Evolutionary conservation across 2,888 invertebrate genomes (phyloP), one percentile per base, ranked within the genome.

Genomic region (Ornithoptera priamus): DNA sequence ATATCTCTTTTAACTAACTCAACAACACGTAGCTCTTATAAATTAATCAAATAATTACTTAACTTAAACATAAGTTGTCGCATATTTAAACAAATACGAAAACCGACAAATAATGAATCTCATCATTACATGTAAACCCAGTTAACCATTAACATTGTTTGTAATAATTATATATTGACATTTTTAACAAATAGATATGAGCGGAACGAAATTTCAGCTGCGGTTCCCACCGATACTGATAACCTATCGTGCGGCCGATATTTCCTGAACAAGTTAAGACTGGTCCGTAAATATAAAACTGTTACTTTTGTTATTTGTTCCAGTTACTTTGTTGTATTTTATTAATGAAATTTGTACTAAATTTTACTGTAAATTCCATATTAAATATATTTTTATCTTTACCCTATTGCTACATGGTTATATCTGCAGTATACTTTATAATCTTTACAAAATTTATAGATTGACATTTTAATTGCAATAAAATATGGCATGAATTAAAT

Each of bases 201-300:
- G 62, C 70, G 53, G 70, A 62, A 70, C 60, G 67, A 70, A 67
- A 65, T 68, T 71, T 71, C 56, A 71, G 60, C 69, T 70, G 72
- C 68, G 73, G 75, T 77, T 77, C 75, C 75, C 76, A 77, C 73
- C 73, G 77, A 76, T 77, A 76, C 73, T 71, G 74, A 75, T 74
- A 74, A 73, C 72, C 72, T 70, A 71, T 73, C 74, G 69, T 62
- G 73, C 71, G 67, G 71, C 69, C 76, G 75, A 76, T 76, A 75
- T 74, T 73, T 72, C 68, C 68, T 63, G 70, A 72, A 73, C 78
- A 61, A 72, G 77, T 79, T 70, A 77, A 78, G 76, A 78, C 78
- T 76, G 75, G 78, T 74, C 68, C 20, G 63, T 56, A 63, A 18
- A 70, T 67, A 24, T 62, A 59, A 63, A 22, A 59, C 50, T 65